A percentile compares a stretch with the other conserved stretches of the same genome.
These are phyloP conservation scores for Lepisosteus oculatus DNA, from an alignment of 2,113 vertebrate species.

Conservation along the genomic window DNA sequence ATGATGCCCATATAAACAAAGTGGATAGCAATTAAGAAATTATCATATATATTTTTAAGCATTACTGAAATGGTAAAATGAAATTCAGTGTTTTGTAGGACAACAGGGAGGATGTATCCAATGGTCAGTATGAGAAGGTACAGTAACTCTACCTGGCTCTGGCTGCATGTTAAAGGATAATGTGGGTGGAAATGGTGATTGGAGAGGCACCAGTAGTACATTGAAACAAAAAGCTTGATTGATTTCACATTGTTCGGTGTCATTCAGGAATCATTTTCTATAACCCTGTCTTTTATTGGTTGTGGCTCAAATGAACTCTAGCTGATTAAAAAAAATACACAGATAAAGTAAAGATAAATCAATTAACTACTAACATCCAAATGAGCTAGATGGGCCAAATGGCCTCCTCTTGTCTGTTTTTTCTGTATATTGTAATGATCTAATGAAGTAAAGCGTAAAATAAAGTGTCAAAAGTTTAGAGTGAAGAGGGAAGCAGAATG, in stretches of 20 bases:
- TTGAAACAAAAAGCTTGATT: too few species aligned
- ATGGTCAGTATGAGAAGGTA: not conserved
- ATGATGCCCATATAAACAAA: slow-evolving; percentile 52
- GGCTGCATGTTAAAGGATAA: too few species aligned
- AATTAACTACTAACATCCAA: too few species aligned
- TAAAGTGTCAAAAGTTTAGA: slow-evolving; percentile 27
- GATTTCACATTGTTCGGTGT: too few species aligned
- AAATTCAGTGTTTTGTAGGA: slow-evolving; percentile 27
- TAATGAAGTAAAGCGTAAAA: not conserved
- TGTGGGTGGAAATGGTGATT: too few species aligned
- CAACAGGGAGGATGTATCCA: slow-evolving; percentile 16
- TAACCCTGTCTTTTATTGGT: slow-evolving; percentile 19
- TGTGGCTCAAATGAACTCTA: slow-evolving; percentile 34
- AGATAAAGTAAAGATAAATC: too few species aligned
- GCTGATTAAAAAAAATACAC: not conserved
- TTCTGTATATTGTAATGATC: too few species aligned
- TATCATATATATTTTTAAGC: slow-evolving; percentile 7
- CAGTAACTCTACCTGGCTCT: too few species aligned
- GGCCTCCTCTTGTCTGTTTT: too few species aligned
- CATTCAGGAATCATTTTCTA: too few species aligned
- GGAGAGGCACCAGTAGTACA: too few species aligned
- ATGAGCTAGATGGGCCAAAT: too few species aligned
- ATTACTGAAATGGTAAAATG: slow-evolving; percentile 10
- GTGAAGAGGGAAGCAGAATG: slow-evolving; percentile 14
- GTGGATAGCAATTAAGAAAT: slow-evolving; percentile 48